These are phyloP conservation scores for Toxostoma redivivum DNA, from an alignment of 2,113 vertebrate genomes.

Conservation along the genomic window DNA sequence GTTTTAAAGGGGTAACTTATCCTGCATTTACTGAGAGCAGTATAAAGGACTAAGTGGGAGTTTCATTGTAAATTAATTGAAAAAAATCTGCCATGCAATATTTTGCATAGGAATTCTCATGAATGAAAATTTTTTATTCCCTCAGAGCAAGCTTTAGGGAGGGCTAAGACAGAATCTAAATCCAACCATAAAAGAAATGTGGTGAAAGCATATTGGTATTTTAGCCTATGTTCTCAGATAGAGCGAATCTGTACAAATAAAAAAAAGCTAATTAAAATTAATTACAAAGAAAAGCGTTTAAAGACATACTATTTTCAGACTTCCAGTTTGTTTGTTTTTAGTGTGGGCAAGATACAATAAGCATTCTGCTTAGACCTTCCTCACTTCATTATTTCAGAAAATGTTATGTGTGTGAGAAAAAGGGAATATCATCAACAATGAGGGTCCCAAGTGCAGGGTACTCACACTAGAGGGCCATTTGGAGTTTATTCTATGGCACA, in stretches of 20 bases:
- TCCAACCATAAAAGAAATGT: background rate
- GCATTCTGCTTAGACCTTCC: background rate
- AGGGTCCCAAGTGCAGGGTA: background rate
- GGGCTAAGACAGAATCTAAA: background rate
- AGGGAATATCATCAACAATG: background rate
- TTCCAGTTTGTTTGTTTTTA: background rate
- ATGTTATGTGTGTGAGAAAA: background rate
- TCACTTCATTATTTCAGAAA: background rate
- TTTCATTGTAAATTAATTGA: background rate
- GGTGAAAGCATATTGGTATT: background rate
- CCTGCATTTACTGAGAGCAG: background rate
- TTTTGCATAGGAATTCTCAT: background rate
- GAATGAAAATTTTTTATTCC: background rate
- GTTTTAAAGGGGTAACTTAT: background rate
- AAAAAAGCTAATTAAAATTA: background rate
- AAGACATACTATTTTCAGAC: background rate
- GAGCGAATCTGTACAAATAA: background rate
- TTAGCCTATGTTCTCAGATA: background rate
- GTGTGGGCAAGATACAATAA: background rate
- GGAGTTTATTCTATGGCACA: background rate
- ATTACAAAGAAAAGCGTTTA: background rate
- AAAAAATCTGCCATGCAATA: background rate
- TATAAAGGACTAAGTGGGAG: background rate
- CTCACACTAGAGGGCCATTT: background rate
- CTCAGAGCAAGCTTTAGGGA: background rate